phyloP scores from a whole-genome alignment of 1,140 invertebrate genomes.

The Drosophila pruinosa region DNA sequence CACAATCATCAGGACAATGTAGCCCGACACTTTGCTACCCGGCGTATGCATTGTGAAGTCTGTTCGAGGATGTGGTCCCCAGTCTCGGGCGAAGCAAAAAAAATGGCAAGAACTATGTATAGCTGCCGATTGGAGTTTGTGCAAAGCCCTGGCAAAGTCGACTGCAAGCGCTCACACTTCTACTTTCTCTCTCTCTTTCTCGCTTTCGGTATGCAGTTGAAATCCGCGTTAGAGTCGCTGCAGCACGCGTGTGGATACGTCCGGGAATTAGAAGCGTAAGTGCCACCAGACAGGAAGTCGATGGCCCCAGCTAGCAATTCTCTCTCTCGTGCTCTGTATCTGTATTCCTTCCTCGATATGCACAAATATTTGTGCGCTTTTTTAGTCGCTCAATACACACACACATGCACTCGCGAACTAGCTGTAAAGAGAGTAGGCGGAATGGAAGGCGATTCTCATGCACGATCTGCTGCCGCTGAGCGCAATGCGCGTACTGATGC shows the following conservation, averaged over 20 bases:
- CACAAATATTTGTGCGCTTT: constrained; percentile 54
- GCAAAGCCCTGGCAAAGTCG: constrained; percentile 7
- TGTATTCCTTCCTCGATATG: constrained; percentile 8
- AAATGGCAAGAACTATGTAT: constrained; percentile 7
- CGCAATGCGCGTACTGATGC: constrained; percentile 71
- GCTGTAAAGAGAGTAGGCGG: not conserved
- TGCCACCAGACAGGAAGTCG: constrained; percentile 64
- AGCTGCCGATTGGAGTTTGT: constrained; percentile 47
- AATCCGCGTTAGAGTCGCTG: constrained; percentile 56
- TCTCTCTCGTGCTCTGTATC: not conserved
- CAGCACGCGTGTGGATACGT: constrained; percentile 64
- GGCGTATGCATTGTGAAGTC: constrained; percentile 72
- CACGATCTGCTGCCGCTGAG: constrained; percentile 71
- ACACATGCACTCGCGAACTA: not conserved
- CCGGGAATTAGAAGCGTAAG: constrained; percentile 52
- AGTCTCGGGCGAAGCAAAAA: not conserved
- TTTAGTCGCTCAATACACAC: constrained; percentile 12
- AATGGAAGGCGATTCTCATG: not conserved
- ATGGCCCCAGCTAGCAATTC: not conserved
- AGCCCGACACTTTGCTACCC: constrained; percentile 73
- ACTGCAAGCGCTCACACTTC: not conserved
- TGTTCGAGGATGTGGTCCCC: not conserved
- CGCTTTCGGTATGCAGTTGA: constrained; percentile 7
- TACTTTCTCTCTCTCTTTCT: not conserved
- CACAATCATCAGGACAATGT: constrained; percentile 78